Evolutionary conservation across 2,797 vertebrate species (phyloP).

Genomic region (Micropoecilia bifurca): DNA sequence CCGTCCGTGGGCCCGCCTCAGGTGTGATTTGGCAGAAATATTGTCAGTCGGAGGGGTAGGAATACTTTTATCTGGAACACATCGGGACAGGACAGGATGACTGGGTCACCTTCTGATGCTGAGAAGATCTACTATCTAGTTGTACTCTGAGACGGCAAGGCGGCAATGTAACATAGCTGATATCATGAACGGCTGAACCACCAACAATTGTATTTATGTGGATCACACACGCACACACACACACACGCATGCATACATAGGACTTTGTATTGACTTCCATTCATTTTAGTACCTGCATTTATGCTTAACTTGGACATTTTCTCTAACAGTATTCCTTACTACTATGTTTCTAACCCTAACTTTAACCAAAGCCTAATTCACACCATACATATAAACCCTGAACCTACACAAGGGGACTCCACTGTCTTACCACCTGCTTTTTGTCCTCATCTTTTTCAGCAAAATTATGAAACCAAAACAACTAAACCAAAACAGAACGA

Average conservation of each 20-base stretch:
- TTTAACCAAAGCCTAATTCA: too few species aligned
- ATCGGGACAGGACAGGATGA: background rate
- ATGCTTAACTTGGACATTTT: too few species aligned
- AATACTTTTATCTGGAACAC: background rate
- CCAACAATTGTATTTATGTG: background rate
- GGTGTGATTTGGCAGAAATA: background rate
- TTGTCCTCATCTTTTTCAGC: slow-evolving; percentile 4
- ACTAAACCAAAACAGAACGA: slow-evolving; percentile 2
- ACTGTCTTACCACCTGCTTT: background rate
- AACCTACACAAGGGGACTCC: too few species aligned
- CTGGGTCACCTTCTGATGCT: background rate
- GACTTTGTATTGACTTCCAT: too few species aligned
- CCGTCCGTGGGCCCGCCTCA: background rate
- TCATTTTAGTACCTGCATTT: too few species aligned
- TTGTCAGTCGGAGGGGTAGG: background rate
- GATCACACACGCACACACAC: background rate
- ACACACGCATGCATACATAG: too few species aligned
- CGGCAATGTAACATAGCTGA: too few species aligned
- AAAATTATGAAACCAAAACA: slow-evolving; percentile 25
- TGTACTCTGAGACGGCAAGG: too few species aligned
- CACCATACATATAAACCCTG: too few species aligned
- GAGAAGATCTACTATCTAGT: background rate
- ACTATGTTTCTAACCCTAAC: too few species aligned
- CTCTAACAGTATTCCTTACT: too few species aligned
- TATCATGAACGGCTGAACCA: too few species aligned